These are phyloP conservation scores for Neosilurus hyrtlii DNA, from an alignment of 2,797 vertebrate genomes.

Conservation along the genomic window DNA sequence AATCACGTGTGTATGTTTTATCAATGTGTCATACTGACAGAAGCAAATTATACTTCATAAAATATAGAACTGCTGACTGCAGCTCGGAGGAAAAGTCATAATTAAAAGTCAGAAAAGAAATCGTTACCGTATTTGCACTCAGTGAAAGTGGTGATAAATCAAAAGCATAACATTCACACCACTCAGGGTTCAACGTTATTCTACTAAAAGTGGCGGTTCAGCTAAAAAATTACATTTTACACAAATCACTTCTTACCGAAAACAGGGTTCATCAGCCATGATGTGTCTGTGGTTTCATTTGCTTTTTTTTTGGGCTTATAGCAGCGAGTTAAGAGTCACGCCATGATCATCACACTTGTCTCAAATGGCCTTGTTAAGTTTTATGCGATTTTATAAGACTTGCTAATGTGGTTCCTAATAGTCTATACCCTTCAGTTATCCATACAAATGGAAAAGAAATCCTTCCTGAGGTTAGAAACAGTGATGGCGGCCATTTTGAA, in stretches of 20 bases:
- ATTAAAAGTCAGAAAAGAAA: conserved; percentile 49
- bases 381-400: not conserved
- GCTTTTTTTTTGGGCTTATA: not conserved
- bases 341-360: not conserved
- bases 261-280: not conserved
- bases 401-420: not conserved
- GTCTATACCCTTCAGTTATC: not conserved
- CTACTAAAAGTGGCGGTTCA: not conserved
- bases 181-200: not conserved
- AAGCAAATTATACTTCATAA: not conserved
- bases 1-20: not conserved
- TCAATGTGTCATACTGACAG: not conserved
- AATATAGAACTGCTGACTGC: conserved; percentile 6
- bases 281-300: not conserved
- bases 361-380: not conserved
- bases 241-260: not conserved
- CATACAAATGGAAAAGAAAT: not conserved
- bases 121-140: conserved; percentile 43
- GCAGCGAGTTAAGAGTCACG: not conserved
- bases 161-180: not conserved
- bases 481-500: not conserved
- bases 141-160: conserved; percentile 38
- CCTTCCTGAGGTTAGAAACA: not conserved
- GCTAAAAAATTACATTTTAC: not conserved
- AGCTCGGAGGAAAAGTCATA: conserved; percentile 43